These are phyloP conservation scores for Cryptus armator DNA, from an alignment of 2,888 invertebrate species.

Conservation along the genomic window DNA sequence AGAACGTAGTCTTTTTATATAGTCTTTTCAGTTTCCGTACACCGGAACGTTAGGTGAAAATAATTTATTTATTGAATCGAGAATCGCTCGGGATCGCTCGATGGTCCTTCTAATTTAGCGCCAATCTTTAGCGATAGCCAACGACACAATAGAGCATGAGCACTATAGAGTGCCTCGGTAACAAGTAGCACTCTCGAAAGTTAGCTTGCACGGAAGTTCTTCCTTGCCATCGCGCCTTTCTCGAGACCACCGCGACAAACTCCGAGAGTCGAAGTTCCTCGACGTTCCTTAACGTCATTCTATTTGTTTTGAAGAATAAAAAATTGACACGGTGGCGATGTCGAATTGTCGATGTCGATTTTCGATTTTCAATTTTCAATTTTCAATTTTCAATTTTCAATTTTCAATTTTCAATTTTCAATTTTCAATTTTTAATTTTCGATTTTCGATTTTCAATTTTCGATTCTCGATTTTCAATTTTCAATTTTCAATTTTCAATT, in stretches of 20 bases:
- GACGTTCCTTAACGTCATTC: conserved; percentile 6
- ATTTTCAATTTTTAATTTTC: no score
- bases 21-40: conserved; percentile 39
- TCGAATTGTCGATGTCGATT: background rate
- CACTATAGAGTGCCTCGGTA: conserved; percentile 80
- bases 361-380: background rate
- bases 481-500: no score
- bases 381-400: no score
- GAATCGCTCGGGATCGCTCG: conserved; percentile 42
- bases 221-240: conserved; percentile 73
- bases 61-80: conserved; percentile 59
- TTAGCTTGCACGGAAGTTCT: conserved; percentile 81
- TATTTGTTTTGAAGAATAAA: conserved; percentile 2
- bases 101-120: conserved; percentile 62
- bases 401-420: no score
- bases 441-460: no score
- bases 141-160: conserved; percentile 76
- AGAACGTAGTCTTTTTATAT: conserved; percentile 44
- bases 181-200: conserved; percentile 82
- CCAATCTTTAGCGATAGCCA: conserved; percentile 73
- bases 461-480: no score
- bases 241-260: conserved; percentile 39
- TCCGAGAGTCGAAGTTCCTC: background rate
- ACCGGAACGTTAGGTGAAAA: conserved; percentile 39
- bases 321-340: conserved; percentile 6